phyloP scores from a whole-genome alignment of 2,888 invertebrate species.

The Microplitis deprimator region DNA sequence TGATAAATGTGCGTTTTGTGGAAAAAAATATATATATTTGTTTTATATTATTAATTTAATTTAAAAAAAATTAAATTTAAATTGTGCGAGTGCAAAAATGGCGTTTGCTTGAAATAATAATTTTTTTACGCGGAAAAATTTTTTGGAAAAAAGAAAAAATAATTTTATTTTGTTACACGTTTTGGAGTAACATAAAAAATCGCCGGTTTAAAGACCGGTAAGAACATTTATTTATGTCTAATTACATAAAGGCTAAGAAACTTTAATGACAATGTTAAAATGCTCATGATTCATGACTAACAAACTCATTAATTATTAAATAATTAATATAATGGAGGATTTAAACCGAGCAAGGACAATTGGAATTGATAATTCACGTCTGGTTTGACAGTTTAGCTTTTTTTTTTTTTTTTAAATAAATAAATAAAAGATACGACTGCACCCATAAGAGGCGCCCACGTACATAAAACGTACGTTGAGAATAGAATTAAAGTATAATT shows the following conservation, averaged over 20 bases:
- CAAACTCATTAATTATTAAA: background rate
- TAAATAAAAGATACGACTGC: conserved; percentile 43
- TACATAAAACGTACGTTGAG: conserved; percentile 22
- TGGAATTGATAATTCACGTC: conserved; percentile 22
- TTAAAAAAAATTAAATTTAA: no score
- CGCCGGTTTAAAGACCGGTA: conserved; percentile 63
- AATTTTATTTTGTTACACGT: no score
- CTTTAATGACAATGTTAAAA: background rate
- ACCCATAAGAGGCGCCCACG: conserved; percentile 50
- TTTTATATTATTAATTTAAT: no score
- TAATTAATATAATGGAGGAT: background rate
- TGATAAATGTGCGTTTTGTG: background rate
- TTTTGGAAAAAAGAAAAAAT: no score
- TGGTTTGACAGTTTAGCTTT: conserved; percentile 16
- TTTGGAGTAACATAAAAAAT: background rate
- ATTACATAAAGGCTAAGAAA: background rate
- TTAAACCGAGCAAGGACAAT: background rate
- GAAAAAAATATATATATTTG: background rate
- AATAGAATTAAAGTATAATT: conserved; percentile 32
- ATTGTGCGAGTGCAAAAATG: no score
- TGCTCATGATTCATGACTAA: background rate
- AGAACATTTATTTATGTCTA: conserved; percentile 51
- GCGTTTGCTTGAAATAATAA: background rate
- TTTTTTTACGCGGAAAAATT: background rate
- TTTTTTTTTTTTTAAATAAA: conserved; percentile 7